A percentile compares a stretch with the other conserved stretches of the same genome.
Conservation (phyloP, 23 tunicate species). For the Diplosoma virens region DNA sequence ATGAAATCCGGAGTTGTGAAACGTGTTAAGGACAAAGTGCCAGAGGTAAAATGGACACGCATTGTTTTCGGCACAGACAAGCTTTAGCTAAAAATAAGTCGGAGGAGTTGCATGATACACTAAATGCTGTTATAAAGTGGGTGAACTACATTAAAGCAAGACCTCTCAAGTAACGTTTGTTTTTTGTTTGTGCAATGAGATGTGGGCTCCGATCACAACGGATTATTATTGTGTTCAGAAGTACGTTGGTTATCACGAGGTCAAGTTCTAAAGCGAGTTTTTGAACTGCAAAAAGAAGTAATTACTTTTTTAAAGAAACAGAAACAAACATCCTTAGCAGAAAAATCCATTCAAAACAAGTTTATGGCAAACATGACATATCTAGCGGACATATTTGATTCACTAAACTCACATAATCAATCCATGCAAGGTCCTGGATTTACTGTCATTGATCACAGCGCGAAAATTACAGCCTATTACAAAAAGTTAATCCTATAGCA, state of each 20-base stretch:
- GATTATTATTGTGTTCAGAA: constrained; percentile 19
- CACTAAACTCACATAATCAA: too few species aligned
- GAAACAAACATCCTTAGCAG: constrained; percentile 10
- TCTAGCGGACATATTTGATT: too few species aligned
- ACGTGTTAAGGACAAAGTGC: too few species aligned
- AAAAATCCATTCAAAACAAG: constrained; percentile 22
- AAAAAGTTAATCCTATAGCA: too few species aligned
- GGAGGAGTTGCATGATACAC: constrained; percentile 38
- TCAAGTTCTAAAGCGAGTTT: constrained; percentile 26
- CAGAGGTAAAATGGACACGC: constrained; percentile 16
- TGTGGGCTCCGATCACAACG: constrained; percentile 38
- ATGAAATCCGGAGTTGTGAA: constrained; percentile 37
- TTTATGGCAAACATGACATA: constrained; percentile 36
- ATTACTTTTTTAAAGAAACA: constrained; percentile 12
- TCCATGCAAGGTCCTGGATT: too few species aligned
- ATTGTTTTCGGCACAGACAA: too few species aligned
- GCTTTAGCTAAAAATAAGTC: too few species aligned
- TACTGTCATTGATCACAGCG: too few species aligned
- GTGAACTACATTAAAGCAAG: constrained; percentile 48
- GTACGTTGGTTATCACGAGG: constrained; percentile 30
- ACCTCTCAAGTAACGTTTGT: constrained; percentile 29
- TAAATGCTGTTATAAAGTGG: constrained; percentile 36
- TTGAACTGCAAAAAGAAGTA: constrained; percentile 35
- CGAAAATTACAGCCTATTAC: too few species aligned
- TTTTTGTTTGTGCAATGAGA: constrained; percentile 48